phyloP scores from a whole-genome alignment of 2,113 vertebrate genomes.

The Ginglymostoma cirratum region DNA sequence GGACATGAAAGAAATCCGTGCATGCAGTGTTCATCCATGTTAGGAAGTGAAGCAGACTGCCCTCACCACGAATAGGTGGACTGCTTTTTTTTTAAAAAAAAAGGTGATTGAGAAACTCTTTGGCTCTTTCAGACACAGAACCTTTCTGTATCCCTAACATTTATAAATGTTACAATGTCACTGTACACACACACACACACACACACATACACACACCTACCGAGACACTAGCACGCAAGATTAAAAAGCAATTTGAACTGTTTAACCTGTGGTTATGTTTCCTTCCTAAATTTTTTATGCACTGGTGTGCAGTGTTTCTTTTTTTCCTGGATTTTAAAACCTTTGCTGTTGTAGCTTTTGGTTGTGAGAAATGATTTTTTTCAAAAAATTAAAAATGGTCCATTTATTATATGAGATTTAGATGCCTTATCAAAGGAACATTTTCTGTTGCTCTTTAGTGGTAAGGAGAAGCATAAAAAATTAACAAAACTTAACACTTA shows the following conservation, averaged over 20 bases:
- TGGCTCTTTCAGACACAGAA: conserved; percentile 15
- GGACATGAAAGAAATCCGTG: conserved; percentile 95
- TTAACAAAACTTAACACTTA: conserved; percentile 40
- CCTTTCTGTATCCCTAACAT: neutral
- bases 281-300: neutral
- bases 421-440: conserved; percentile 26
- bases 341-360: neutral
- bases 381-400: neutral
- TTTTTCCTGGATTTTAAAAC: conserved; percentile 16
- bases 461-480: neutral
- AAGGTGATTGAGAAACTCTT: conserved; percentile 9
- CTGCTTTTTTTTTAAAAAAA: neutral
- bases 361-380: conserved; percentile 30
- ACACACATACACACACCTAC: conserved; percentile 3
- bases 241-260: neutral
- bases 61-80: neutral
- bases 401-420: conserved; percentile 15
- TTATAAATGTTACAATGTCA: neutral
- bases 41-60: conserved; percentile 54
- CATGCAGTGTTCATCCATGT: conserved; percentile 92
- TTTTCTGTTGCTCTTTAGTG: conserved; percentile 15
- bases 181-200: neutral
- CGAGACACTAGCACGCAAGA: neutral
- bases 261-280: conserved; percentile 27
- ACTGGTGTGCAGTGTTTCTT: conserved; percentile 6